Evolutionary conservation across 2,888 invertebrate genomes (phyloP).

Genomic region (Cephus rjabovi): DNA sequence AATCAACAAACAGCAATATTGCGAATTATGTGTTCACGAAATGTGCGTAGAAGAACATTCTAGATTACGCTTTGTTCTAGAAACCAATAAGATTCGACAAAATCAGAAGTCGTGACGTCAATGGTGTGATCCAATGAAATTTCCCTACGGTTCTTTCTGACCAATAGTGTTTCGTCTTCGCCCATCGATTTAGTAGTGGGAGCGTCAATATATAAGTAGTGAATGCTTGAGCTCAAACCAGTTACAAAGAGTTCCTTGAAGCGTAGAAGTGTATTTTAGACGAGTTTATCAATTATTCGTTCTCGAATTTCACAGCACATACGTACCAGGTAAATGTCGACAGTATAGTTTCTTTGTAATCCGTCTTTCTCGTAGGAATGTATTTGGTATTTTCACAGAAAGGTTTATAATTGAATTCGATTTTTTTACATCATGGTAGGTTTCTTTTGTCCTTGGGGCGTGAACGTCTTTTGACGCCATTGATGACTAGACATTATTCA

Average conservation of each 20-base stretch:
- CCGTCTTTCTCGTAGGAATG: too few relatives aligned
- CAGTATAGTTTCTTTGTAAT: too few relatives aligned
- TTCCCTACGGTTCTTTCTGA: constrained; percentile 20
- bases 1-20: neutral
- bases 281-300: too few relatives aligned
- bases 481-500: neutral
- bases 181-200: too few relatives aligned
- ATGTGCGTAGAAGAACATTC: constrained; percentile 1
- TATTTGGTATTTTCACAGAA: too few relatives aligned
- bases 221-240: too few relatives aligned
- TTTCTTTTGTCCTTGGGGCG: constrained; percentile 10
- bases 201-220: too few relatives aligned
- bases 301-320: too few relatives aligned
- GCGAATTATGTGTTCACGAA: neutral
- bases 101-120: constrained; percentile 22
- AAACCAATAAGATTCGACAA: constrained; percentile 35
- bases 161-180: neutral
- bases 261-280: too few relatives aligned
- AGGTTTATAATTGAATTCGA: neutral
- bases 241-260: too few relatives aligned
- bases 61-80: constrained; percentile 31
- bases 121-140: constrained; percentile 32
- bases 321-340: too few relatives aligned
- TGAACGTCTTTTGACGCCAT: constrained; percentile 10
- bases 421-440: neutral